Evolutionary conservation across 2,888 invertebrate species (phyloP).

Genomic region (Andrena dorsata): DNA sequence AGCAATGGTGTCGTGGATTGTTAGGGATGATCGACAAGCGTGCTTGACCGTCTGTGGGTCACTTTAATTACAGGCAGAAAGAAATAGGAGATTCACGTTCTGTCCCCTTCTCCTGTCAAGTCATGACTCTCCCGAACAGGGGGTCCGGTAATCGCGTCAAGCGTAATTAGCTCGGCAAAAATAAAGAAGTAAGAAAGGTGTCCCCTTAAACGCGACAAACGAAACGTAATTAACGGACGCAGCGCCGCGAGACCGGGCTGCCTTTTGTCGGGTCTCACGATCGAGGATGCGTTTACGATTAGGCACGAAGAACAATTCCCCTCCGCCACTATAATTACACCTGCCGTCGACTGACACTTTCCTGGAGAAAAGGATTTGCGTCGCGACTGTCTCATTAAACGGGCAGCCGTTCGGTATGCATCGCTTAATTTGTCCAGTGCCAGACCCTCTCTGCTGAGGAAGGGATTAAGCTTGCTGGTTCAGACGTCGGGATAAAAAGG

Average conservation of each 20-base stretch:
- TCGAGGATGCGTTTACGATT: slow-evolving; percentile 65
- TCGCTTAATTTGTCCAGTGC: slow-evolving; percentile 19
- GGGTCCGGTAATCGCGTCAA: slow-evolving; percentile 44
- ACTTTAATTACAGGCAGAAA: background rate
- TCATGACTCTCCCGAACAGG: background rate
- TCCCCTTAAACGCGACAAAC: slow-evolving; percentile 69
- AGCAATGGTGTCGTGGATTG: no score
- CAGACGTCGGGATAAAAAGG: background rate
- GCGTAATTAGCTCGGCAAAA: slow-evolving; percentile 69
- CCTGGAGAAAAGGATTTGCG: slow-evolving; percentile 49
- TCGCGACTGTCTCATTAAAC: slow-evolving; percentile 29
- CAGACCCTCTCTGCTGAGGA: slow-evolving; percentile 5
- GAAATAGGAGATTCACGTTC: slow-evolving; percentile 10
- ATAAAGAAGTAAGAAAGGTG: slow-evolving; percentile 64
- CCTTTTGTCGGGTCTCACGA: slow-evolving; percentile 61
- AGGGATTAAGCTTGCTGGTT: background rate
- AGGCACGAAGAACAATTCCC: slow-evolving; percentile 59
- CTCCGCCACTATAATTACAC: slow-evolving; percentile 61
- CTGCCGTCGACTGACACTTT: slow-evolving; percentile 57
- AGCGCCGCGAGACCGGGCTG: slow-evolving; percentile 62
- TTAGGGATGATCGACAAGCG: no score
- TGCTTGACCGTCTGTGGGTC: no score
- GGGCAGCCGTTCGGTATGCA: slow-evolving; percentile 16
- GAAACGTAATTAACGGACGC: slow-evolving; percentile 71
- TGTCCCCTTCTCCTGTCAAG: background rate